A percentile compares a stretch with the other conserved stretches of the same genome.
Conservation (phyloP, 2,888 invertebrate species). For the Odontocolon sp. region DNA sequence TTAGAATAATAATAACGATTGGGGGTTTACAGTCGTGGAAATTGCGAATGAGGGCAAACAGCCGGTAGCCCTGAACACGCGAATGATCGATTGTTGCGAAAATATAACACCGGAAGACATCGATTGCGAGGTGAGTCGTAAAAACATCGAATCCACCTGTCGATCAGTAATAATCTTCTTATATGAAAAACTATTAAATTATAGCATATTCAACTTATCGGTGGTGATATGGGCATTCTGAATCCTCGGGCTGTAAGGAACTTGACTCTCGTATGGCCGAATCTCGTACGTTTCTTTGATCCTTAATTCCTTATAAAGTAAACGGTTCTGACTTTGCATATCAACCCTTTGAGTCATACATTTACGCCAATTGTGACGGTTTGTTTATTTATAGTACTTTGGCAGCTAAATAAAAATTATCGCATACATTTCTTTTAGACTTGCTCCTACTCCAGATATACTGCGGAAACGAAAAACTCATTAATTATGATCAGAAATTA, state of each 20-base stretch:
- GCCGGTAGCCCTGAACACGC: conserved; percentile 45
- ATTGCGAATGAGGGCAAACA: conserved; percentile 58
- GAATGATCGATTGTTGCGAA: conserved; percentile 65
- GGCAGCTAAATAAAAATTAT: too few species aligned
- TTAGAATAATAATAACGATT: conserved; percentile 26
- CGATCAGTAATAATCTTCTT: background rate
- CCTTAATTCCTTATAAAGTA: too few species aligned
- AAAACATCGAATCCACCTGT: background rate
- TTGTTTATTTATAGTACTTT: too few species aligned
- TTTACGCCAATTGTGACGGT: too few species aligned
- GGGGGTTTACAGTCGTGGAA: conserved; percentile 62
- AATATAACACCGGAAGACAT: conserved; percentile 59
- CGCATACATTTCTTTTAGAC: too few species aligned
- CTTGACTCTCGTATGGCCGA: conserved; percentile 64
- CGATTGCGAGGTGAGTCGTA: conserved; percentile 62
- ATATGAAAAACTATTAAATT: conserved; percentile 21
- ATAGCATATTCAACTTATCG: conserved; percentile 65
- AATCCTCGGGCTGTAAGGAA: conserved; percentile 52
- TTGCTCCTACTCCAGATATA: too few species aligned
- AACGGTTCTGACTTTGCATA: too few species aligned
- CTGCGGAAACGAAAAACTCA: too few species aligned
- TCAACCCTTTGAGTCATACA: too few species aligned
- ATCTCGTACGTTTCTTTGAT: conserved; percentile 58
- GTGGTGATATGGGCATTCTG: conserved; percentile 61
- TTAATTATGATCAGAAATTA: too few species aligned